Evolutionary conservation across 2,797 vertebrate genomes (phyloP).

Genomic region (Smutsia gigantea): DNA sequence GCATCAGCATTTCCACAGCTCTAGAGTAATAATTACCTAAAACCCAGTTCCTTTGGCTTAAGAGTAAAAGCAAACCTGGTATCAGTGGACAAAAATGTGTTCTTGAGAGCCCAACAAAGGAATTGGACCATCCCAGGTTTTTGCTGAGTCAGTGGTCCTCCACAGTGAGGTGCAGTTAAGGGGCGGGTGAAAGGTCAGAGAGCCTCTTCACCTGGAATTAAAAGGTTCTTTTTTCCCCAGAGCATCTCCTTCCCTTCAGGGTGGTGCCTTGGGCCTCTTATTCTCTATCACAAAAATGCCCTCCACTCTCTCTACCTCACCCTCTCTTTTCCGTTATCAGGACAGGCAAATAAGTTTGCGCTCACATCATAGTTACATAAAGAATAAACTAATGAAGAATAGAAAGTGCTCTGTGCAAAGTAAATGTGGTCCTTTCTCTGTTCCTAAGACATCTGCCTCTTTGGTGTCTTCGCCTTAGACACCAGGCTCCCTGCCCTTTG

Average conservation of each 20-base stretch:
- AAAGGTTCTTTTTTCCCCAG: not conserved
- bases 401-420: not conserved
- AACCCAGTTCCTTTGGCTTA: not conserved
- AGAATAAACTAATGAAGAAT: not conserved
- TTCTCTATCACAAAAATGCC: not conserved
- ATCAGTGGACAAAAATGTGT: not conserved
- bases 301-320: not conserved
- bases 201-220: not conserved
- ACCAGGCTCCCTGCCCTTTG: not conserved
- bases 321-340: not conserved
- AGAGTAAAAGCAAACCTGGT: constrained; percentile 2
- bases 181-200: not conserved
- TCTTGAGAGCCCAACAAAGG: not conserved
- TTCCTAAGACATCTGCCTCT: not conserved
- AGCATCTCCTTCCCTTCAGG: not conserved
- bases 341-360: not conserved
- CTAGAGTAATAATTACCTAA: not conserved
- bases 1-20: not conserved
- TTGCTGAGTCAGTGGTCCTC: not conserved
- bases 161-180: not conserved
- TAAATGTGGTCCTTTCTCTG: not conserved
- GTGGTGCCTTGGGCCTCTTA: not conserved
- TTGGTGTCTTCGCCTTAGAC: not conserved
- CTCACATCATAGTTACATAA: not conserved
- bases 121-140: not conserved